phyloP scores from a whole-genome alignment of 1,140 invertebrate species.

The Drosophila malerkotliana region DNA sequence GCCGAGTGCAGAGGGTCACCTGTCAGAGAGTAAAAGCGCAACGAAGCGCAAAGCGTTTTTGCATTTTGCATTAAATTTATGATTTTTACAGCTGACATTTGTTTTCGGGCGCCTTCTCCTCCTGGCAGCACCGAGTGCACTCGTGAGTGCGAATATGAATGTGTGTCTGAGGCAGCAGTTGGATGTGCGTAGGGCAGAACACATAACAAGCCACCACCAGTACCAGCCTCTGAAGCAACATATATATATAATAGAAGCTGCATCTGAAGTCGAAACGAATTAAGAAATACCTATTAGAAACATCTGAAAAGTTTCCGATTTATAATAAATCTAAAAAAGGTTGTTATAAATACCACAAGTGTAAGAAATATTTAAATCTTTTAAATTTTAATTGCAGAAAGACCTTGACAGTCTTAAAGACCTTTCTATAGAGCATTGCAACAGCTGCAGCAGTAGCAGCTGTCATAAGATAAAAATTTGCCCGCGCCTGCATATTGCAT shows the following conservation, averaged over 20 bases:
- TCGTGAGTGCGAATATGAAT: conserved; percentile 9
- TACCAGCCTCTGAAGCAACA: conserved; percentile 53
- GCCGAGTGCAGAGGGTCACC: conserved; percentile 46
- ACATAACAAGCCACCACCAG: conserved; percentile 47
- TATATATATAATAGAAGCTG: conserved; percentile 25
- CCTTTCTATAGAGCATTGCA: conserved; percentile 10
- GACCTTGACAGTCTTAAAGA: neutral
- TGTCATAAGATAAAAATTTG: conserved; percentile 81
- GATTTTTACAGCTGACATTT: conserved; percentile 82
- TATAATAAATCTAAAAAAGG: too few relatives aligned
- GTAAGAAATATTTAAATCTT: too few relatives aligned
- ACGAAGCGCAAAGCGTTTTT: conserved; percentile 72
- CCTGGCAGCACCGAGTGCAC: conserved; percentile 45
- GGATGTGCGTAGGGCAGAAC: conserved; percentile 69
- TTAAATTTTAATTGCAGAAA: neutral
- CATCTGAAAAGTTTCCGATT: too few relatives aligned
- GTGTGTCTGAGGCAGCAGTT: conserved; percentile 41
- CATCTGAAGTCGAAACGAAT: conserved; percentile 21
- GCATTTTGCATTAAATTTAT: conserved; percentile 82
- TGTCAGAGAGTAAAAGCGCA: conserved; percentile 77
- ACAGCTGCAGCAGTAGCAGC: conserved; percentile 59
- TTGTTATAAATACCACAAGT: too few relatives aligned
- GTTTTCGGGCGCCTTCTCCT: conserved; percentile 65
- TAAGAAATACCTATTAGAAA: neutral
- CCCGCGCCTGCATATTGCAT: conserved; percentile 78